Conservation (phyloP, 2,113 vertebrate species). For the Nansenia antarctica region DNA sequence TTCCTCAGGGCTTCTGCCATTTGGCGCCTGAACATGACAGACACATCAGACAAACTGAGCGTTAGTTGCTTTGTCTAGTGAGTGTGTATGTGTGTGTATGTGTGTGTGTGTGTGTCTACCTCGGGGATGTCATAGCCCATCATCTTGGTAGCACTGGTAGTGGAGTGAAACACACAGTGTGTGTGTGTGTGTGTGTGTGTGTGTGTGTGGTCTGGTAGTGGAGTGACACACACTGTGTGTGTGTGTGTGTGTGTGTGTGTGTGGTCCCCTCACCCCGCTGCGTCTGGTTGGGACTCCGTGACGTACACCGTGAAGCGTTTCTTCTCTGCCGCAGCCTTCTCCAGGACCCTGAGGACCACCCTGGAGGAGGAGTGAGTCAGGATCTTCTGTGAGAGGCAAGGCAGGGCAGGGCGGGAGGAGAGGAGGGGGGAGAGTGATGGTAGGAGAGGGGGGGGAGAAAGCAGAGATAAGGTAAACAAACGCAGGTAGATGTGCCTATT, state of each 20-base stretch:
- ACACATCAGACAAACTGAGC: background rate
- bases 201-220: too few species aligned
- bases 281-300: constrained; percentile 94
- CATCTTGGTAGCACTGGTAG: too few species aligned
- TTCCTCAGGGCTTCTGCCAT: constrained; percentile 88
- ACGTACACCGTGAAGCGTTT: constrained; percentile 96
- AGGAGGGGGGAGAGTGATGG: too few species aligned
- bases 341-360: constrained; percentile 89
- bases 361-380: constrained; percentile 93
- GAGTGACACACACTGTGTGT: background rate
- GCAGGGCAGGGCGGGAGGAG: background rate
- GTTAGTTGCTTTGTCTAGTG: too few species aligned
- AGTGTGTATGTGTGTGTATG: too few species aligned
- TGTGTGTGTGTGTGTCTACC: too few species aligned
- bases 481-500: too few species aligned
- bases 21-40: constrained; percentile 73
- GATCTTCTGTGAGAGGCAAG: constrained; percentile 79
- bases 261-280: constrained; percentile 82
- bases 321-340: constrained; percentile 87
- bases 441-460: too few species aligned
- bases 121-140: too few species aligned
- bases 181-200: too few species aligned
- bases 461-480: too few species aligned
- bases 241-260: background rate
- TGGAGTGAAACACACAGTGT: too few species aligned